Base-by-base conservation (phyloP, 2,113 vertebrate species). In the Epinephelus moara region DNA sequence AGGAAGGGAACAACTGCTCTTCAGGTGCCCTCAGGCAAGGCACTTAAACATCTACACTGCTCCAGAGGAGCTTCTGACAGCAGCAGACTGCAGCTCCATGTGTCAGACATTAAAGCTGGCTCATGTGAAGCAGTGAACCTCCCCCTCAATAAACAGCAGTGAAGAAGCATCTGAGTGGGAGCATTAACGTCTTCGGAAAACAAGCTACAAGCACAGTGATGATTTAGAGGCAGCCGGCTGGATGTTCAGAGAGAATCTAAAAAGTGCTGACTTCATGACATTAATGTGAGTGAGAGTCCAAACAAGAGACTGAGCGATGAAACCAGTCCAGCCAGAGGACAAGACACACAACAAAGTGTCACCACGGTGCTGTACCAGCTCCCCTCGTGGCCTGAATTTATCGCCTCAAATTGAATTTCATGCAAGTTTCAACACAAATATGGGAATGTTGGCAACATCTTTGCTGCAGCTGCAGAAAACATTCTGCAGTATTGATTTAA, bases 1-100 rank as follows among this genome's bases (percentile, higher is more conserved):
- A 27, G 19, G 25, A 42, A 0, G 21, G 42, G 27, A 66, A 19
- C 37, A 27, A 7, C 55, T n/a, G 12, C 18, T 9, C 9, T 13
- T 45, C 27, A 37, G 33, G 25, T 23, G 47, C 37, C 56, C 23
- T 70, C 2, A 18, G 23, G n/a, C 6, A 83, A 83, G 81, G 81
- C 81, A 84, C 81, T 78, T 78, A n/a, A 71, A 77, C 74, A 15
- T 52, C 47, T 55, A 9, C 47, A 61, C 40, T 42, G 40, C 40
- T 10, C 40, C 40, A 9, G 40, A 9, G 40, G 9, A 42, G 40
- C 40, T 42, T 42, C 40, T 42, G 40, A 9, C 40, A 10, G 40
- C 40, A 42, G 40, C 40, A 42, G 40, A 42, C 40, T 42, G 40
- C 40, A 42, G 40, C 40, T 42, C 40, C 30, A 30, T 17, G 23